These are phyloP conservation scores for Cranoglanis bouderius DNA, from an alignment of 2,113 vertebrate genomes.

Conservation along the genomic window DNA sequence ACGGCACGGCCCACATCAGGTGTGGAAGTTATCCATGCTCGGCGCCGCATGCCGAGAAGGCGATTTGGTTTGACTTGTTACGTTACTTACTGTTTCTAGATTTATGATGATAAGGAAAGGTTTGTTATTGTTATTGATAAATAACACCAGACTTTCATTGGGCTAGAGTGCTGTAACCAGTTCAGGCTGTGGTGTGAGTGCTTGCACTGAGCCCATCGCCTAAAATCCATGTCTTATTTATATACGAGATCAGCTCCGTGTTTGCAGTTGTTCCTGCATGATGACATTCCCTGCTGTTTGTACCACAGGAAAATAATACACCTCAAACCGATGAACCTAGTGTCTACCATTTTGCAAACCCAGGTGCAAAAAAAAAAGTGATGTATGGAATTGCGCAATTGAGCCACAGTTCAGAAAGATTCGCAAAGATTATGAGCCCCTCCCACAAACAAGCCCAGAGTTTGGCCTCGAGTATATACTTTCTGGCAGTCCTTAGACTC, in stretches of 20 bases:
- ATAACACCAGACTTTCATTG: background rate
- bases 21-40: background rate
- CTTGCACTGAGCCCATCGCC: background rate
- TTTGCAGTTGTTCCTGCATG: background rate
- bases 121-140: background rate
- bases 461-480: background rate
- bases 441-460: background rate
- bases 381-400: background rate
- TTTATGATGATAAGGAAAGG: background rate
- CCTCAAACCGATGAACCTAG: background rate
- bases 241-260: background rate
- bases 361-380: background rate
- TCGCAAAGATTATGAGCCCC: background rate
- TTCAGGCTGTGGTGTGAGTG: background rate
- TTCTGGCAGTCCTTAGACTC: background rate
- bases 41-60: background rate
- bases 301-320: background rate
- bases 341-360: background rate
- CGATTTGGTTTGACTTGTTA: background rate
- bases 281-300: background rate
- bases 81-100: background rate
- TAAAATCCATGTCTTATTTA: background rate
- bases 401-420: background rate
- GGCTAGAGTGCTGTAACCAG: background rate
- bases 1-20: background rate